These are phyloP conservation scores for Danio albolineatus DNA, from an alignment of 2,797 vertebrate species.

Conservation along the genomic window DNA sequence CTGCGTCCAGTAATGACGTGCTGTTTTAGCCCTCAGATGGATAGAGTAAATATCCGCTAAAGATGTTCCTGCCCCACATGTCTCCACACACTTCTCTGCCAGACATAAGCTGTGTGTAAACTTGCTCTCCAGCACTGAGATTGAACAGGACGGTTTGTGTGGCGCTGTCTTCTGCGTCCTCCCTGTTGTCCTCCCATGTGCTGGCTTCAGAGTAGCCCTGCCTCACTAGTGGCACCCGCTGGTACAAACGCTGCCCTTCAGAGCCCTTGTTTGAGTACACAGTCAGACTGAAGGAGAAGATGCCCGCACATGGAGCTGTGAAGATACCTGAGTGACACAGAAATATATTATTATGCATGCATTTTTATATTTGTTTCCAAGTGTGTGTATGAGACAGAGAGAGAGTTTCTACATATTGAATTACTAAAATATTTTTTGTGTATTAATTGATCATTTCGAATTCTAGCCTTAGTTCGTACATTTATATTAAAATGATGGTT, in stretches of 20 bases:
- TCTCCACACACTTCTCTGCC: conserved; percentile 62
- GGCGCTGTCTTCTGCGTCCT: conserved; percentile 63
- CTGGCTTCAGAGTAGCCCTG: conserved; percentile 56
- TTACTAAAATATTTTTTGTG: too few species aligned
- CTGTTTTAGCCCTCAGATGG: not conserved
- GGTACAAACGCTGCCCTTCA: conserved; percentile 63
- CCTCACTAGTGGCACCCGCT: conserved; percentile 65
- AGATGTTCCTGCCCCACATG: conserved; percentile 58
- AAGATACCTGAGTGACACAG: not conserved
- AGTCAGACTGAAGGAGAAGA: not conserved
- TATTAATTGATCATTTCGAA: too few species aligned
- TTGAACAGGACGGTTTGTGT: conserved; percentile 62
- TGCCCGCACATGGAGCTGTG: not conserved
- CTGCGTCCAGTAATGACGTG: not conserved
- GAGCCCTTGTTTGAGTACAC: conserved; percentile 4
- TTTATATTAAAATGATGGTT: too few species aligned
- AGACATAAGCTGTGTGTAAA: conserved; percentile 64
- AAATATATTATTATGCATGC: not conserved
- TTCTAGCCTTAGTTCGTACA: too few species aligned
- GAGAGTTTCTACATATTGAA: too few species aligned
- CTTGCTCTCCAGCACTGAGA: conserved; percentile 63
- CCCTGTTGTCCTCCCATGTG: conserved; percentile 68
- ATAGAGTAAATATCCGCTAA: conserved; percentile 48
- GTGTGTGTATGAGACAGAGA: not conserved
- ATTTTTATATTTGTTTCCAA: not conserved